Evolutionary conservation across 2,888 invertebrate species (phyloP), one percentile per base, ranked within the genome.

Genomic region (Hypolimnas misippus): DNA sequence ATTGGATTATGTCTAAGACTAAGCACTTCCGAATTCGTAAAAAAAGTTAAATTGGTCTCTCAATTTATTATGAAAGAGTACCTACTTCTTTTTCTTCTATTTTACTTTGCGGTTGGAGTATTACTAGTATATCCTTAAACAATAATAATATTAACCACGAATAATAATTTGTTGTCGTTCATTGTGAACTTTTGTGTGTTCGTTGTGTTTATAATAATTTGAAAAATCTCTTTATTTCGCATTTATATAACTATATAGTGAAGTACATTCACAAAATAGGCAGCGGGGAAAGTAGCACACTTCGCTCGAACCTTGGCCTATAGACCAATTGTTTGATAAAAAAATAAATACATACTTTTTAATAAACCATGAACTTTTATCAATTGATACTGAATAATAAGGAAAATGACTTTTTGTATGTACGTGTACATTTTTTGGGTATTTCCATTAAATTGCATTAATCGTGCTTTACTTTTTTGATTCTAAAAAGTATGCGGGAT

Each of bases 291-390:
- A 46, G 59, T 57, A 14, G 49, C 49, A 57, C 51, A 40, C 64
- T 42, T 57, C 53, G 57, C 49, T 57, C 53, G 17, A 14, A 42
- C 64, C 64, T 61, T 65, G 64, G 61, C 61, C 61, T 46, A 57
- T 14, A 52, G 25, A 16, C 4, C 58, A 16, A 49, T 21, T 19
- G 49, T 19, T 31, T 55, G 25, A 7, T 6, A 17, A 4, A 54
- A 53, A 49, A 19, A 50, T 19, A 17, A 14, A 25, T 31, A 42
- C 1, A 1, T 14, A 7, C 8, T 19, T 21, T 38, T 46, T 2
- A 12, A 21, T 21, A 31, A 14, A 33, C 33, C 33, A 33, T 33
- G 33, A 33, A 33, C 33, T n/a, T 33, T 33, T 33, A 33, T 33
- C 33, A 21, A n/a, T 46, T 8, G 17, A 29, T 50, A 1, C 29